Evolutionary conservation across 2,113 vertebrate species (phyloP).

Genomic region (Empidonax traillii): DNA sequence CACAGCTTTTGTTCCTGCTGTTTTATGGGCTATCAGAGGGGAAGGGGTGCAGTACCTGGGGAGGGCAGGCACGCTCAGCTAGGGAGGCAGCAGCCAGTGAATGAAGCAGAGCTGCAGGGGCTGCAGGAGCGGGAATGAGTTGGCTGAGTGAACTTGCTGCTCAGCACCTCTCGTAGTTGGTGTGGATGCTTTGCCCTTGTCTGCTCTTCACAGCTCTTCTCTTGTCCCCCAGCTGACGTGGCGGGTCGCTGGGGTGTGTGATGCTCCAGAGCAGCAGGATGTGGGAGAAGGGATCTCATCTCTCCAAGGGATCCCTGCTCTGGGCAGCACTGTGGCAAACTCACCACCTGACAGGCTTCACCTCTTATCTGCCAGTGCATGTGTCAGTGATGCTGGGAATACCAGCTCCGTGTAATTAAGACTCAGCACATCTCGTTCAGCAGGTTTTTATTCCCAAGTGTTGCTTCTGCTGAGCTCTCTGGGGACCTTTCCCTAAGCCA

Average conservation of each 20-base stretch:
- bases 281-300: rapidly evolving
- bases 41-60: rapidly evolving
- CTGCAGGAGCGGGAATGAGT: neutral
- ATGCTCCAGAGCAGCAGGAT: neutral
- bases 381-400: rapidly evolving
- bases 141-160: neutral
- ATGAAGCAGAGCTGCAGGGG: neutral
- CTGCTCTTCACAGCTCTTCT: neutral
- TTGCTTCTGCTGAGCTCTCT: neutral
- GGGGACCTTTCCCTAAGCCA: neutral
- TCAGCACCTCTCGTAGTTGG: neutral
- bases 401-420: neutral
- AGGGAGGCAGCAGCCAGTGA: neutral
- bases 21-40: neutral
- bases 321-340: neutral
- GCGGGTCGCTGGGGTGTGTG: rapidly evolving
- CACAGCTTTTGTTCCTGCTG: neutral
- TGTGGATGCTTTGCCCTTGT: neutral
- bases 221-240: neutral
- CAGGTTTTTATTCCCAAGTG: neutral
- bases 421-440: rapidly evolving
- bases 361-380: neutral
- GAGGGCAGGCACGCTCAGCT: neutral
- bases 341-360: neutral
- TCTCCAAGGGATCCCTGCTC: neutral